Percentiles rank a stretch among this genome's conserved stretches.
These are phyloP conservation scores for Leptodactylus fuscus DNA, from an alignment of 2,113 vertebrate genomes.

Conservation along the genomic window DNA sequence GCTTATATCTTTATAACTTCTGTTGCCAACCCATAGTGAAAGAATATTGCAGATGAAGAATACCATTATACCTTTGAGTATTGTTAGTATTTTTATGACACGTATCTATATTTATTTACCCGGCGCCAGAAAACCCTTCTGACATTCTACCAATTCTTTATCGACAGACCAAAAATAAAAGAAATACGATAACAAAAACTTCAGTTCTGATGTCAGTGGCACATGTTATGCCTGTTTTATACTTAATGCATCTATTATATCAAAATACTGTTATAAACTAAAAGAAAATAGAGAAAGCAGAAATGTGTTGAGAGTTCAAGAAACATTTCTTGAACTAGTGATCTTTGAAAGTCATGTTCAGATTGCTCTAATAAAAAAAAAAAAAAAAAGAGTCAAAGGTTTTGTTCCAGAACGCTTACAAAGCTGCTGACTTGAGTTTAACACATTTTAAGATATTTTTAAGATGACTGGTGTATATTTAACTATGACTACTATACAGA, in stretches of 20 bases:
- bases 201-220: neutral
- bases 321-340: conserved; percentile 33
- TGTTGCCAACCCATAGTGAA: too few relatives aligned
- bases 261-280: neutral
- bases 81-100: too few relatives aligned
- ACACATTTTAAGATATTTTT: conserved; percentile 14
- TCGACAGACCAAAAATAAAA: neutral
- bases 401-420: neutral
- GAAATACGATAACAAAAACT: neutral
- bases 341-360: conserved; percentile 18
- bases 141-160: neutral
- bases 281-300: neutral
- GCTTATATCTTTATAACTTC: too few relatives aligned
- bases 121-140: neutral
- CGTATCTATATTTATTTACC: neutral
- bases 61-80: too few relatives aligned
- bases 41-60: too few relatives aligned
- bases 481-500: too few relatives aligned
- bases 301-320: conserved; percentile 8
- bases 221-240: neutral
- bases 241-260: conserved; percentile 3
- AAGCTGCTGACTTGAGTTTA: neutral
- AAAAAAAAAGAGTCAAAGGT: conserved; percentile 5
- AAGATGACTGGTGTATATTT: neutral
- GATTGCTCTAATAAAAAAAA: conserved; percentile 10